Conservation (phyloP, 2,797 vertebrate genomes). For the Naso thynnoides region DNA sequence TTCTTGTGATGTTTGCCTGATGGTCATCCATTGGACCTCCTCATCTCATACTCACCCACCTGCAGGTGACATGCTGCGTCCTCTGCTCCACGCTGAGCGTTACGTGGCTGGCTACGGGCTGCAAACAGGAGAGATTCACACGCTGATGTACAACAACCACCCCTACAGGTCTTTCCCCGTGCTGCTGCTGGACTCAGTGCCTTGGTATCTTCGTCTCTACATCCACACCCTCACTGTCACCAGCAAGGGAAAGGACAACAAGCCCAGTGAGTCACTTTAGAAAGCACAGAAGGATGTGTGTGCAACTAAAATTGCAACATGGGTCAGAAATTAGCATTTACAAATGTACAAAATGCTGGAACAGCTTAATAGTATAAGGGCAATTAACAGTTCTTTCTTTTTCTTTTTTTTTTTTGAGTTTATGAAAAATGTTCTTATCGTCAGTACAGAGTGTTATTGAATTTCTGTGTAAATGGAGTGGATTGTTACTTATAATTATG, state of each 20-base stretch:
- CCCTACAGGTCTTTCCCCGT: conserved; percentile 94
- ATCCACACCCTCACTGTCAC: conserved; percentile 94
- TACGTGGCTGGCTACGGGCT: conserved; percentile 96
- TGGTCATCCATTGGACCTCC: neutral
- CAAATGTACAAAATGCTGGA: neutral
- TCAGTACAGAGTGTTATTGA: too few species aligned
- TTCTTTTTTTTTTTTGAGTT: too few species aligned
- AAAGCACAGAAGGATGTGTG: neutral
- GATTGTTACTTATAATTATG: too few species aligned
- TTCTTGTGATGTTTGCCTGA: neutral
- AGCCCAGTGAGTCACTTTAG: conserved; percentile 89
- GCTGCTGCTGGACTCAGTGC: conserved; percentile 92
- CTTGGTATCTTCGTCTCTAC: conserved; percentile 97
- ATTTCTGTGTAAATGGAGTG: too few species aligned
- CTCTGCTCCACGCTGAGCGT: conserved; percentile 92
- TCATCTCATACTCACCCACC: neutral
- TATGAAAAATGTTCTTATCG: too few species aligned
- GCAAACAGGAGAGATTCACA: conserved; percentile 94
- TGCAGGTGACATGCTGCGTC: conserved; percentile 83
- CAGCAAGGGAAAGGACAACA: conserved; percentile 94
- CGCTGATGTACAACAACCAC: conserved; percentile 94
- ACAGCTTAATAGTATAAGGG: neutral
- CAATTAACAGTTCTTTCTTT: too few species aligned
- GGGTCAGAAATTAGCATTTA: conserved; percentile 9
- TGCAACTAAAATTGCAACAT: neutral